Percentiles rank a stretch among this genome's conserved stretches.
Conservation (phyloP, 2,797 vertebrate species). For the Syngnathus acus region DNA sequence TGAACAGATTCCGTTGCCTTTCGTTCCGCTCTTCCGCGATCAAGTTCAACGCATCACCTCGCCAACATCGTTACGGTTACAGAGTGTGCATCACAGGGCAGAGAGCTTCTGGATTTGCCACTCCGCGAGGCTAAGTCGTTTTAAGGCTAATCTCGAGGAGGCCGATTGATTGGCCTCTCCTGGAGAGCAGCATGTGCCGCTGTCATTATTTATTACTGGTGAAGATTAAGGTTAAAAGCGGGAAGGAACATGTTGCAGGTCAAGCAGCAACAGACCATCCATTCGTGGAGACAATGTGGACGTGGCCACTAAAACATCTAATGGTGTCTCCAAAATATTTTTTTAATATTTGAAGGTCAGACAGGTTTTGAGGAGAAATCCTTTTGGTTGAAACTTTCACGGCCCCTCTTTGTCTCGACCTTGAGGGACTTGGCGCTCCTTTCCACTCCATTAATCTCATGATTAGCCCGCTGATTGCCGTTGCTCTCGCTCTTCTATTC, state of each 20-base stretch:
- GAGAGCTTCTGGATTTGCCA: slow-evolving; percentile 56
- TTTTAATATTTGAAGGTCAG: neutral
- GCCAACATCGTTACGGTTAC: slow-evolving; percentile 15
- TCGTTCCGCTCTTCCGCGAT: neutral
- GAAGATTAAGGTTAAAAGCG: slow-evolving; percentile 55
- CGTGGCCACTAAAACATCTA: neutral
- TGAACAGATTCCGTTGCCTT: neutral
- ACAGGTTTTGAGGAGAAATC: neutral
- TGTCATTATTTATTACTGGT: slow-evolving; percentile 77
- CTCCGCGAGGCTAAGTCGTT: slow-evolving; percentile 71
- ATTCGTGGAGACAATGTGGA: slow-evolving; percentile 4
- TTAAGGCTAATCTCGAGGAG: slow-evolving; percentile 80
- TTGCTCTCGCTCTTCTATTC: neutral
- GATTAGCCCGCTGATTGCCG: neutral
- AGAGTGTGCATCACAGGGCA: slow-evolving; percentile 35
- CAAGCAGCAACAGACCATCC: slow-evolving; percentile 9
- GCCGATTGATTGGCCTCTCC: slow-evolving; percentile 74
- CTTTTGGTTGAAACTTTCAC: neutral
- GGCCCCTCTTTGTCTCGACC: slow-evolving; percentile 24
- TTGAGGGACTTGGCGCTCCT: slow-evolving; percentile 37
- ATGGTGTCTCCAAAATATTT: neutral
- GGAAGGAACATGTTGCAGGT: slow-evolving; percentile 31
- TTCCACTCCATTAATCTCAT: slow-evolving; percentile 51
- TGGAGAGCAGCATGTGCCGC: slow-evolving; percentile 72
- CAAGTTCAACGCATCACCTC: slow-evolving; percentile 9